Evolutionary conservation across 2,113 vertebrate genomes (phyloP), one percentile per base, ranked within the genome.

Genomic region (Catharus fuscescens): DNA sequence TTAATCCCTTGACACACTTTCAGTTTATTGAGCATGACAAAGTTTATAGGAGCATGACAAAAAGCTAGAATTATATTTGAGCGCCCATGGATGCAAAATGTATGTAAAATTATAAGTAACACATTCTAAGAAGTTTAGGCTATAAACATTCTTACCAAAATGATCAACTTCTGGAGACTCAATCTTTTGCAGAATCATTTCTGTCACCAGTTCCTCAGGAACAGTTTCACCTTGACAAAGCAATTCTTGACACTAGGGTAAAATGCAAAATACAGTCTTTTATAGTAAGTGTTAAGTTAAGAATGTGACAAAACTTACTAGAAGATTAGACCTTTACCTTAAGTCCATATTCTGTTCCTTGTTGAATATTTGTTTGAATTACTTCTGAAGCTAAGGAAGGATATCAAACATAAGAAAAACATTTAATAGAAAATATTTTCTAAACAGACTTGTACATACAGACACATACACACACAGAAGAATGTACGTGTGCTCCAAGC

Each of bases 141-240:
- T 91, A 66, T 48, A 64, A 92, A 84, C n/a, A 71, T 19, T 90
- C 95, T 72, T 98, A 99, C 99, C 99, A 83, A 98, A 99, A 97
- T 99, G 99, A 84, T 98, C 86, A 82, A 99, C 98, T 95, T 99
- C 98, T 80, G 97, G 84, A 42, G 99, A 98, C 25, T 98, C 98
- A 48, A 98, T 97, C 79, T 97, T 99, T 61, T 97, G 97, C 64
- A 99, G 64, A 92, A 99, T 97, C 85, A 99, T 95, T 93, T 98
- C 95, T 26, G 97, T 91, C 87, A 99, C 92, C 54, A 98, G 88
- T 91, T 99, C 97, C 79, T 99, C 99, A 80, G 98, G 97, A 96
- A 99, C 44, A 90, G 86, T 98, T 94, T 97, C 94, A 44, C 99
- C 99, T 54, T 97, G 95, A 83, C 94, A 71, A 82, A 99, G 97